These are phyloP conservation scores for Coptodon rendalli DNA, from an alignment of 2,113 vertebrate species.

Conservation along the genomic window DNA sequence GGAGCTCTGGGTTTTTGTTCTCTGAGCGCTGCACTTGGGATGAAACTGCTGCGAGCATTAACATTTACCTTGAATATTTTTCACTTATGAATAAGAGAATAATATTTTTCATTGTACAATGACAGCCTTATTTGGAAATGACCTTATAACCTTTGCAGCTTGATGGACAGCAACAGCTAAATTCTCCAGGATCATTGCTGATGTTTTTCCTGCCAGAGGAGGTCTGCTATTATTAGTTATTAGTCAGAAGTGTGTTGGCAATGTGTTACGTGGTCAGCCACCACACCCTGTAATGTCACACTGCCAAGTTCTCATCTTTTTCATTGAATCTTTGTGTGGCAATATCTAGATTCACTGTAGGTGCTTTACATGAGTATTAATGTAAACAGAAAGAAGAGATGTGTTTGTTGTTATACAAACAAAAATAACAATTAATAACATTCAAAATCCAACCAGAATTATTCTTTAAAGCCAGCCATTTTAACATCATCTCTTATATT, in stretches of 20 bases:
- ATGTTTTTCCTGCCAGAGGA: background rate
- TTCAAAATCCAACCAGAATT: background rate
- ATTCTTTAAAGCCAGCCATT: background rate
- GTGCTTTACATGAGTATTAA: background rate
- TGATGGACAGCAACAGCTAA: background rate
- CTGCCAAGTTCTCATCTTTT: background rate
- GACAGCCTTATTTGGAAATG: background rate
- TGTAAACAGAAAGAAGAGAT: background rate
- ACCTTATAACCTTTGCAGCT: background rate
- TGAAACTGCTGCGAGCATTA: background rate
- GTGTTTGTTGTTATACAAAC: background rate
- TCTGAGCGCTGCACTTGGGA: background rate
- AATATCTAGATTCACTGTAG: background rate
- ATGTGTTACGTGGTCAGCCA: background rate
- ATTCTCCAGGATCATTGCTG: background rate
- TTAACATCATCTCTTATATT: background rate
- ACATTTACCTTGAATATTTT: background rate
- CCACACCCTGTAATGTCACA: background rate
- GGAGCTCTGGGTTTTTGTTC: background rate
- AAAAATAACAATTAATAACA: background rate
- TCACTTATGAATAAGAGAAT: background rate
- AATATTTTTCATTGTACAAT: background rate
- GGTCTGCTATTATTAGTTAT: background rate
- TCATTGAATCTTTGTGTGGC: background rate
- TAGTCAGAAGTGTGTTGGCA: background rate